Evolutionary conservation across 2,113 vertebrate genomes (phyloP).

Genomic region (Centrocercus urophasianus): DNA sequence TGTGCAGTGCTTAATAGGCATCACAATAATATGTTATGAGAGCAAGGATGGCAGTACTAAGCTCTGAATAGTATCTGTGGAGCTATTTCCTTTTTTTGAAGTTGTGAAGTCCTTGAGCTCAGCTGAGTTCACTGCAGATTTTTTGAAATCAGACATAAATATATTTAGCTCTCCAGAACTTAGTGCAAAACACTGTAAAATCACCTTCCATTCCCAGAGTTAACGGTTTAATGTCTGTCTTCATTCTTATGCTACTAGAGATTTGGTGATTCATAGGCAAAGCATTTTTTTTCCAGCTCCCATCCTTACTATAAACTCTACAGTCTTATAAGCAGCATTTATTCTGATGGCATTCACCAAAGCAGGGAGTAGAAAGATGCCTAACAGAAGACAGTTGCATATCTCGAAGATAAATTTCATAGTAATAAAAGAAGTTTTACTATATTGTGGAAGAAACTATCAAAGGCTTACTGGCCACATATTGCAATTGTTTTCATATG

Average conservation of each 20-base stretch:
- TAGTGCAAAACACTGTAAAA: background rate
- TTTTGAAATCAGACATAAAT: conserved; percentile 15
- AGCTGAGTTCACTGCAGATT: background rate
- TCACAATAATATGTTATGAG: background rate
- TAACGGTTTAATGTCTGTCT: background rate
- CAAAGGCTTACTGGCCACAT: background rate
- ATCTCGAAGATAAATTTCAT: background rate
- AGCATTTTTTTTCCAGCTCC: conserved; percentile 4
- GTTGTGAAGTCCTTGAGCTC: background rate
- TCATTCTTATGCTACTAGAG: background rate
- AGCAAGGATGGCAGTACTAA: background rate
- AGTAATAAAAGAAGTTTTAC: background rate
- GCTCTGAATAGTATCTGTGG: background rate
- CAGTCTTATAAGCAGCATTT: background rate
- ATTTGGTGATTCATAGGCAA: background rate
- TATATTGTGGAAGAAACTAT: background rate
- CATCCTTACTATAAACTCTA: background rate
- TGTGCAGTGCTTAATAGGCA: background rate
- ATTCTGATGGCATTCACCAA: background rate
- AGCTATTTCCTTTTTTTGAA: background rate
- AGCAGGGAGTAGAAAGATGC: background rate
- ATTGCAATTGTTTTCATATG: background rate
- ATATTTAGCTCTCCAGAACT: background rate
- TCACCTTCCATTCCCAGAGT: background rate
- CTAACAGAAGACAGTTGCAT: background rate